Evolutionary conservation across 2,888 invertebrate genomes (phyloP).

Genomic region (Calliphora vomitoria): DNA sequence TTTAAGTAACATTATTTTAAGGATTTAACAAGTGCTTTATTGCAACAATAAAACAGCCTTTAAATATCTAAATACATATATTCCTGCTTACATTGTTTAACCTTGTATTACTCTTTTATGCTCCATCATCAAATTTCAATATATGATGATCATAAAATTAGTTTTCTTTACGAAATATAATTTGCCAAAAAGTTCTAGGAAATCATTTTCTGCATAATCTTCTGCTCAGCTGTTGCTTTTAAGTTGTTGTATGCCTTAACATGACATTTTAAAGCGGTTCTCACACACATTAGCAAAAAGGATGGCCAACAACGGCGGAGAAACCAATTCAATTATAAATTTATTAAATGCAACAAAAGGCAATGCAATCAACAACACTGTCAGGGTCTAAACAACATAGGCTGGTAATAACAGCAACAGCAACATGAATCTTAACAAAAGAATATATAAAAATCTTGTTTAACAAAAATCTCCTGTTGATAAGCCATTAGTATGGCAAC

Average conservation of each 20-base stretch:
- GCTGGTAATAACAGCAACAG: slow-evolving; percentile 42
- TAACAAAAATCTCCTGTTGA: slow-evolving; percentile 73
- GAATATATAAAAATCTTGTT: slow-evolving; percentile 57
- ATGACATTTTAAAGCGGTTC: slow-evolving; percentile 65
- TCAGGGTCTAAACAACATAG: slow-evolving; percentile 53
- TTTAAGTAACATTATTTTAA: no score
- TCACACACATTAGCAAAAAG: slow-evolving; percentile 63
- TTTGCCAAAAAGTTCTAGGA: slow-evolving; percentile 60
- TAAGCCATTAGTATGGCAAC: slow-evolving; percentile 73
- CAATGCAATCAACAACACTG: slow-evolving; percentile 72
- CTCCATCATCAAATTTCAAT: not conserved
- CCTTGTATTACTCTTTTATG: no score
- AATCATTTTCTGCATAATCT: slow-evolving; percentile 39
- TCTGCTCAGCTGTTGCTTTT: not conserved
- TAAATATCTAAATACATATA: no score
- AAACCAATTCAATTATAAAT: slow-evolving; percentile 68
- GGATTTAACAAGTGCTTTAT: no score
- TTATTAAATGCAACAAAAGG: slow-evolving; percentile 68
- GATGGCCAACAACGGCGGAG: not conserved
- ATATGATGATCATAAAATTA: slow-evolving; percentile 21
- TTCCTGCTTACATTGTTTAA: no score
- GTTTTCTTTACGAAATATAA: slow-evolving; percentile 28
- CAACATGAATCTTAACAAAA: slow-evolving; percentile 51
- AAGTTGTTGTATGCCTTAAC: not conserved
- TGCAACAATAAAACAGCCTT: no score